Evolutionary conservation across 1,140 invertebrate species (phyloP), one percentile per base, ranked within the genome.

Genomic region (Bombus superbus): DNA sequence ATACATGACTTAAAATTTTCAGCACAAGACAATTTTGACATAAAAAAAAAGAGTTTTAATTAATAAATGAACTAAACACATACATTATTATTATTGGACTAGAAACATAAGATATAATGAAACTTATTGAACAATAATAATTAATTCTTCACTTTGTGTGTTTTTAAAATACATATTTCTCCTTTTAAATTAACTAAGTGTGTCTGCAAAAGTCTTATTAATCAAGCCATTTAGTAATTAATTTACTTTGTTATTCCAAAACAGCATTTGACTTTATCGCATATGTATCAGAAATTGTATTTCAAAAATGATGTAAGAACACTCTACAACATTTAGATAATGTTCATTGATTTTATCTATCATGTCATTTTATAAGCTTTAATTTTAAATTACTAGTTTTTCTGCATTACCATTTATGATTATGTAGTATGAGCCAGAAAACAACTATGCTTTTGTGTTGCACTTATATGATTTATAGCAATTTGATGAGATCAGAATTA

Each of bases 11-110:
- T 77, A 72, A 74, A 79, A 72, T 79, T 79, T 80, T 53, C 15
- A 72, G 28, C 40, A 59, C 9, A 72, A 25, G 35, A 72, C 18
- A 85, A 80, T 73, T 79, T 85, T 80, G 78, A 81, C 57, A 57
- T 22, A 75, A 68, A 68, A 75, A 68, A 68, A 72, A 57, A 13
- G 11, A 66, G 40, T 85, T 77, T 81, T 44, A 68, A 64, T 73
- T 64, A 35, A 82, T 78, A 82, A 76, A 64, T 83, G 66, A 66
- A 83, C 42, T 83, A 83, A 86, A 75, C 53, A 75, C 53, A 81
- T 85, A 88, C 40, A 73, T 76, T 80, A 81, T 44, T 76, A 81
- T 87, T 71, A 81, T 47, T 77, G 53, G 86, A 88, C 86, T 88
- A 88, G 86, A 88, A 88, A 88, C 38, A 68, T 81, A 75, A 62